Evolutionary conservation across 2,113 vertebrate species (phyloP).

Genomic region (Hippopotamus amphibius): DNA sequence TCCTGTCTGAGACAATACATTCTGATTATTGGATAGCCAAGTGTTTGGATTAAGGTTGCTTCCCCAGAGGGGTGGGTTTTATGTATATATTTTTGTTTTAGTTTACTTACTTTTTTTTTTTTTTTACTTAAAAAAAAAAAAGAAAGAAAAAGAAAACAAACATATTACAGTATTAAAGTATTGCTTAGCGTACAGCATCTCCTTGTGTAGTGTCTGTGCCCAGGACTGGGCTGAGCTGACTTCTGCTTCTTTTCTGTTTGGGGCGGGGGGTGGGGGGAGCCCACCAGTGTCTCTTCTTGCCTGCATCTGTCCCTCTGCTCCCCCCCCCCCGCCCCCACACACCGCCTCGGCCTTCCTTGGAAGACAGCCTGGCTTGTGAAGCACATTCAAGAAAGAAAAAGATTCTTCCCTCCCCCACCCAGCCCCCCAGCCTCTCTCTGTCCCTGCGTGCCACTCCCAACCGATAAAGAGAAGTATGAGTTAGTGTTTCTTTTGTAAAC

Average conservation of each 20-base stretch:
- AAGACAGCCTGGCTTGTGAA: conserved; percentile 73
- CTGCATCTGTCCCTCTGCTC: conserved; percentile 65
- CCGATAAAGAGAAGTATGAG: conserved; percentile 87
- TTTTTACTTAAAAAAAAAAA: conserved; percentile 70
- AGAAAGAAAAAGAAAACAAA: conserved; percentile 72
- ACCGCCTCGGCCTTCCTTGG: conserved; percentile 62
- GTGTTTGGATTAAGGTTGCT: conserved; percentile 76
- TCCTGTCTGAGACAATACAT: conserved; percentile 83
- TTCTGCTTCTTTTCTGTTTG: conserved; percentile 82
- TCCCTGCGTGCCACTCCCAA: conserved; percentile 84
- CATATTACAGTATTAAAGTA: conserved; percentile 90
- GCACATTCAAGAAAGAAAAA: conserved; percentile 76
- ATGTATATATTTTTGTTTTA: conserved; percentile 49
- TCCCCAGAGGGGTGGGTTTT: conserved; percentile 67
- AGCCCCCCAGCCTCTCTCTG: conserved; percentile 54
- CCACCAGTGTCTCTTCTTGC: conserved; percentile 76
- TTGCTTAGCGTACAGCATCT: conserved; percentile 89
- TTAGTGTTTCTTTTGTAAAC: conserved; percentile 91
- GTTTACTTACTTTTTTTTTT: conserved; percentile 61
- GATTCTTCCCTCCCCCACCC: conserved; percentile 35
- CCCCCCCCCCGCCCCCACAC: neutral
- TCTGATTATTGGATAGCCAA: conserved; percentile 81
- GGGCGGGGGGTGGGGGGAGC: conserved; percentile 80
- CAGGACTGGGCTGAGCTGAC: conserved; percentile 76
- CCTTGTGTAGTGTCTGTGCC: conserved; percentile 84